A percentile compares a stretch with the other conserved stretches of the same genome.
phyloP scores from a whole-genome alignment of 2,888 invertebrate genomes.

The Brenthis daphne region DNA sequence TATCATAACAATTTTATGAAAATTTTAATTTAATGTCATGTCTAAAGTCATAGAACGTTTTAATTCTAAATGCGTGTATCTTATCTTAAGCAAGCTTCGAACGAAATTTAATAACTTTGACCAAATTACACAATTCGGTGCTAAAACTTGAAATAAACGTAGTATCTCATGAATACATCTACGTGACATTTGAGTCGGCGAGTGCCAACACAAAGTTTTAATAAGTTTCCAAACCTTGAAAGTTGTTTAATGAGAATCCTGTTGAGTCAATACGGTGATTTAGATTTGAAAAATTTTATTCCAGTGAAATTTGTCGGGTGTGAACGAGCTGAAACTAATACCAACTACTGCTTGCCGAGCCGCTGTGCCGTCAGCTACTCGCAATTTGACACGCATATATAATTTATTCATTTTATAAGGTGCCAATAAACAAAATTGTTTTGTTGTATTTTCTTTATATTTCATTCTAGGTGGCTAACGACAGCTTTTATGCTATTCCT shows the following conservation, averaged over 20 bases:
- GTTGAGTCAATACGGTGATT: slow-evolving; percentile 32
- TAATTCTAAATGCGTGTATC: too few species aligned
- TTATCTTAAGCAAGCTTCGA: background rate
- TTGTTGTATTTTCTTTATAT: too few species aligned
- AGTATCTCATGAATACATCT: slow-evolving; percentile 25
- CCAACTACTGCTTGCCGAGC: slow-evolving; percentile 35
- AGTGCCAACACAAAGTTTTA: slow-evolving; percentile 38
- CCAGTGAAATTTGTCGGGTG: slow-evolving; percentile 22
- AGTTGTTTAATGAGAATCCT: slow-evolving; percentile 38
- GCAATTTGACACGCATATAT: slow-evolving; percentile 38
- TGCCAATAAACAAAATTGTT: slow-evolving; percentile 10
- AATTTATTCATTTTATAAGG: slow-evolving; percentile 33
- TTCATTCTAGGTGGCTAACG: too few species aligned
- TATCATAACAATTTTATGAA: too few species aligned
- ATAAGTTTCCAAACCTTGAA: slow-evolving; percentile 39
- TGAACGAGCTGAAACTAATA: slow-evolving; percentile 39
- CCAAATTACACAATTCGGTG: slow-evolving; percentile 9
- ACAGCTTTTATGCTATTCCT: too few species aligned
- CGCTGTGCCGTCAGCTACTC: slow-evolving; percentile 36
- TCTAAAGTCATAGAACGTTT: too few species aligned
- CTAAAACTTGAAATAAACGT: slow-evolving; percentile 8
- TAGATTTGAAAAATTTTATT: slow-evolving; percentile 29
- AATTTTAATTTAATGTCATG: too few species aligned
- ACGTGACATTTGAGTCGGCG: slow-evolving; percentile 28
- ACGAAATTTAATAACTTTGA: slow-evolving; percentile 11